Percentiles rank a stretch among this genome's conserved stretches.
These are phyloP conservation scores for Hiodon alosoides DNA, from an alignment of 2,113 vertebrate genomes.

Conservation along the genomic window DNA sequence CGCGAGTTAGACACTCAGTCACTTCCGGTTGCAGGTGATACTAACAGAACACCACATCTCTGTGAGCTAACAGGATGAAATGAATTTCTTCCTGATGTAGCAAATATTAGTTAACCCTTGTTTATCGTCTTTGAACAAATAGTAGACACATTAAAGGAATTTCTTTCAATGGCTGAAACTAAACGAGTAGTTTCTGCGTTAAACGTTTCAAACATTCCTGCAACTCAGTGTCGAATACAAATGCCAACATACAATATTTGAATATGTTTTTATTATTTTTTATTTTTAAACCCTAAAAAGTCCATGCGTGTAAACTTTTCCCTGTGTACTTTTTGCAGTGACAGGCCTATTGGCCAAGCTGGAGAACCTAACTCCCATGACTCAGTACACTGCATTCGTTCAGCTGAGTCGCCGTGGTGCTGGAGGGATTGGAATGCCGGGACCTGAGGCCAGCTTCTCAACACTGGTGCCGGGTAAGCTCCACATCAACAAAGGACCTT, in stretches of 20 bases:
- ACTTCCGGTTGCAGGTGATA: too few relatives aligned
- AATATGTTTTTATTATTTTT: background rate
- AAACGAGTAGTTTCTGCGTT: too few relatives aligned
- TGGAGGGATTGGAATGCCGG: constrained; percentile 71
- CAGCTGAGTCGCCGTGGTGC: constrained; percentile 69
- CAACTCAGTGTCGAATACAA: too few relatives aligned
- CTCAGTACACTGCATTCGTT: constrained; percentile 71
- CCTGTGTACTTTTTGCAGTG: constrained; percentile 48
- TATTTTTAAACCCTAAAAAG: background rate
- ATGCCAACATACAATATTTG: background rate
- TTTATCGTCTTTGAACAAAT: too few relatives aligned
- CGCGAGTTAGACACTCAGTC: too few relatives aligned
- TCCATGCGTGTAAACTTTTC: background rate
- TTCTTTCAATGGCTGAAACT: too few relatives aligned
- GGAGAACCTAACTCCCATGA: constrained; percentile 69
- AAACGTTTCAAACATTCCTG: too few relatives aligned
- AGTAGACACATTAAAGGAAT: too few relatives aligned
- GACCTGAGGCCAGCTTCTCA: constrained; percentile 68
- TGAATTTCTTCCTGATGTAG: too few relatives aligned
- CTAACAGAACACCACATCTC: too few relatives aligned
- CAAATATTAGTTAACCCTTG: too few relatives aligned
- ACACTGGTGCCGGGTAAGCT: constrained; percentile 67
- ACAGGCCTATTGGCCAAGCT: constrained; percentile 61
- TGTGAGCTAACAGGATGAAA: too few relatives aligned
- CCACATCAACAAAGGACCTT: background rate